Percentiles rank a stretch among this genome's conserved stretches.
Conservation (phyloP, 2,113 vertebrate genomes). For the Gallinago undulata region DNA sequence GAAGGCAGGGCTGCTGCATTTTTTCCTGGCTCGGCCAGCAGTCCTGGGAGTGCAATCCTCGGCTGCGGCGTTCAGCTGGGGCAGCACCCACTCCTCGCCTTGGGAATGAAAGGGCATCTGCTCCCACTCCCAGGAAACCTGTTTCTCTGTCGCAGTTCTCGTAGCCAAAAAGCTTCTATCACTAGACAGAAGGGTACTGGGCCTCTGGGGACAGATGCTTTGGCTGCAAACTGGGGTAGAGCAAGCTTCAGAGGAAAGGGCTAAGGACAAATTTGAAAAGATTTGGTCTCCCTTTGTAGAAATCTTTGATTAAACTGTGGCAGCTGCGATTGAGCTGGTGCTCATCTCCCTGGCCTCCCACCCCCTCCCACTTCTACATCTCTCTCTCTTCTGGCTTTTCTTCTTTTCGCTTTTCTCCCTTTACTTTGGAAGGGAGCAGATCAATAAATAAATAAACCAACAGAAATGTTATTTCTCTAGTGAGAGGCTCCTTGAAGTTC, state of each 20-base stretch:
- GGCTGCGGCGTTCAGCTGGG: background rate
- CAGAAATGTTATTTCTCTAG: conserved; percentile 3
- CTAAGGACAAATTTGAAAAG: background rate
- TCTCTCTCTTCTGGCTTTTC: background rate
- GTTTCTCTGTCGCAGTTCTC: background rate
- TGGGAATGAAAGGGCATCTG: rapidly evolving
- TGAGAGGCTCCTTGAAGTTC: conserved; percentile 29
- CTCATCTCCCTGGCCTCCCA: background rate
- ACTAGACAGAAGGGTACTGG: background rate
- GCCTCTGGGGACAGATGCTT: background rate
- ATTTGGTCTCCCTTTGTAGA: conserved; percentile 25
- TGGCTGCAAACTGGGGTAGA: rapidly evolving
- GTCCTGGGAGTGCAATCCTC: rapidly evolving
- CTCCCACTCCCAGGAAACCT: background rate
- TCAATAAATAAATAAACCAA: conserved; percentile 58
- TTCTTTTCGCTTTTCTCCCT: background rate
- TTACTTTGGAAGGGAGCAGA: background rate
- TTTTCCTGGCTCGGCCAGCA: background rate
- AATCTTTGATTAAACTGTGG: conserved; percentile 17
- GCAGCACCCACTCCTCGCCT: background rate
- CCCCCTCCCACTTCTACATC: conserved; percentile 8
- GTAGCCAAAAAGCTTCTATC: background rate
- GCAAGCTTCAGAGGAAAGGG: background rate
- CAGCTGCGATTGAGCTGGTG: background rate
- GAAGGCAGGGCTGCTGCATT: background rate